phyloP scores from a whole-genome alignment of 2,888 invertebrate species.

The Dynastes maya region DNA sequence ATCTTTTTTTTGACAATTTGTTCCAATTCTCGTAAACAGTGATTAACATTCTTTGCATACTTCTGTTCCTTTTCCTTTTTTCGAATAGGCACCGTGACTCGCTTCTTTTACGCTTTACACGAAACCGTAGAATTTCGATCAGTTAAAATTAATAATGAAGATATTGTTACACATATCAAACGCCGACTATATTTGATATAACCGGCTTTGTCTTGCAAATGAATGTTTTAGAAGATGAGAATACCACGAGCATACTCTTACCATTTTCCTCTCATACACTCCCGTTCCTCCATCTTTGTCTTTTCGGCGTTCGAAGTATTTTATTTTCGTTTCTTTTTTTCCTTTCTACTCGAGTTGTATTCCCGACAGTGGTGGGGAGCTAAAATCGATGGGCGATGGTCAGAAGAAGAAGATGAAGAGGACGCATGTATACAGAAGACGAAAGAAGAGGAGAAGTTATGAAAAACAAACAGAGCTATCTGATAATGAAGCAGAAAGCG shows the following conservation, averaged over 20 bases:
- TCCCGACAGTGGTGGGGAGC: conserved; percentile 6
- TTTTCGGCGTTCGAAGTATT: conserved; percentile 13
- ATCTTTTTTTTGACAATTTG: conserved; percentile 27
- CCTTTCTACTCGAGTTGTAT: background rate
- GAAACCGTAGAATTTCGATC: conserved; percentile 28
- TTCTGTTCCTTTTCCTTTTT: conserved; percentile 8
- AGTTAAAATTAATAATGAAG: conserved; percentile 27
- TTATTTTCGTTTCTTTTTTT: background rate
- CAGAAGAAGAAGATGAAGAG: conserved; percentile 22
- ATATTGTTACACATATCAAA: conserved; percentile 7
- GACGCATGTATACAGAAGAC: background rate
- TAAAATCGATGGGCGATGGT: conserved; percentile 15
- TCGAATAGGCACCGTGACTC: background rate
- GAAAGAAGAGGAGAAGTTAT: conserved; percentile 39
- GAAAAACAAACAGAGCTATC: conserved; percentile 53
- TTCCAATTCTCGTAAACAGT: conserved; percentile 33
- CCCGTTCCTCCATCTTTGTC: conserved; percentile 8
- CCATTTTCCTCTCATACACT: background rate
- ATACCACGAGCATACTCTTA: background rate
- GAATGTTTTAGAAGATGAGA: background rate
- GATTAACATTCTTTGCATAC: conserved; percentile 34
- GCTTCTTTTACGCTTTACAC: conserved; percentile 14
- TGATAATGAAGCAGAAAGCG: conserved; percentile 52
- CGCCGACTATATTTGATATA: background rate
- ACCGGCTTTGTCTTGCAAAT: background rate